Conservation (phyloP, 1,140 invertebrate species). For the Maniola jurtina region DNA sequence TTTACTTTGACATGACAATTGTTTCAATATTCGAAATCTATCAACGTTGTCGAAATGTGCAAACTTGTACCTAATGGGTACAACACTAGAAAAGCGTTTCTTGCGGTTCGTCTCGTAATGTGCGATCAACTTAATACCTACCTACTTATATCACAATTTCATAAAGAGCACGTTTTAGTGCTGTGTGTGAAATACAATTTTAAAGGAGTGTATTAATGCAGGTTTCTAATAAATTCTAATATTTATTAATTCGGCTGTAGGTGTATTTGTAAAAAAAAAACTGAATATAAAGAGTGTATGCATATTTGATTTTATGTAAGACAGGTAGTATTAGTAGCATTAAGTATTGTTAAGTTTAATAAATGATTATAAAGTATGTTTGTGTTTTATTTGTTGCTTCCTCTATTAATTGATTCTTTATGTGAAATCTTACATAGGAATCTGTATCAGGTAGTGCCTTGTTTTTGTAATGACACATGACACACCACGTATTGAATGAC, state of each 20-base stretch:
- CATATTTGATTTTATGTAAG: conserved; percentile 54
- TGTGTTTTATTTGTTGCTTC: neutral
- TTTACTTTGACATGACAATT: no score
- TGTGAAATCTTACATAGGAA: no score
- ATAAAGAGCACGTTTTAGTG: conserved; percentile 68
- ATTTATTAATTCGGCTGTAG: neutral
- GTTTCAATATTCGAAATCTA: no score
- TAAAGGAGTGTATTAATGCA: conserved; percentile 3
- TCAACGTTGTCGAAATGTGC: no score
- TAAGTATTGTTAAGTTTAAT: conserved; percentile 66
- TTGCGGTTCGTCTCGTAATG: no score
- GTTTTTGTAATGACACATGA: no score
- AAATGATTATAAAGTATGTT: conserved; percentile 36
- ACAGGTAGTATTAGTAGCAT: conserved; percentile 48
- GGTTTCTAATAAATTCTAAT: neutral
- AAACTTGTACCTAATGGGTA: no score
- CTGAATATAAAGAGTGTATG: conserved; percentile 37
- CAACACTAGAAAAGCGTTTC: no score
- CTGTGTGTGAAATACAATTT: conserved; percentile 36
- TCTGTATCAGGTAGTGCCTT: no score
- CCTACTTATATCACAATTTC: conserved; percentile 5
- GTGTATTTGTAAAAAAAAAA: neutral
- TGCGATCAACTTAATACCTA: no score
- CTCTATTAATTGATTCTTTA: no score
- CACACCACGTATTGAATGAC: no score